Base-by-base conservation (phyloP, 2,797 vertebrate genomes). In the Dicrostonyx torquatus region DNA sequence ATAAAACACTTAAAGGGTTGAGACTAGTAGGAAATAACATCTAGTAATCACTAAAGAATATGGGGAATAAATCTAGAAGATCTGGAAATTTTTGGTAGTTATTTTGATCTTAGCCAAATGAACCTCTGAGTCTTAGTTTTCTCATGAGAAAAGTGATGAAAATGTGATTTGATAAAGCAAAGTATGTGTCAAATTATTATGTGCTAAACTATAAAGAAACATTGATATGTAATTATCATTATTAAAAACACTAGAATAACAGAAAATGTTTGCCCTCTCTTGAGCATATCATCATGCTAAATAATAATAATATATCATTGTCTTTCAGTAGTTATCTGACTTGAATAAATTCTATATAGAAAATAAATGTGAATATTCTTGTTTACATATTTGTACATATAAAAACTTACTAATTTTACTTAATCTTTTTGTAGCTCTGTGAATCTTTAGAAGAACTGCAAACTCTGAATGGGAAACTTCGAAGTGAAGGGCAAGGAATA, bases 391-490 rank as follows among this genome's bases (percentile, higher is more conserved):
- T 92, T 95, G 62, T 18, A 78, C 55, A 66, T 89, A 93, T 68
- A 80, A 22, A 91, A 45, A 5, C 93, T 89, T 88, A 66, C 24
- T 90, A 40, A 92, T 90, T 77, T 92, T 17, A 79, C 29, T 95
- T 87, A 77, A 45, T 97, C 87, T 83, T 93, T 90, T 96, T 97
- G 91, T 97, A 99, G 99, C 98, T 99, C 1, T 99, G 99, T 91
- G 99, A 99, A 96, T 99, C 99, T 90, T 98, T 99, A 98, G 99
- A 99, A 98, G 99, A 99, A 90, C 98, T 99, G 84, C 99, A 99
- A 96, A 99, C 99, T 97, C 98, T 99, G 97, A 99, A 99, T 93
- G 99, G 99, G 85, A 99, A 99, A 96, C 98, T 99, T 97, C 98
- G 99, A 88, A 98, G 98, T 68, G 99, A 99, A 98, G 99, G 99